Base-by-base conservation (phyloP, 2,797 vertebrate species). In the Lutra lutra region DNA sequence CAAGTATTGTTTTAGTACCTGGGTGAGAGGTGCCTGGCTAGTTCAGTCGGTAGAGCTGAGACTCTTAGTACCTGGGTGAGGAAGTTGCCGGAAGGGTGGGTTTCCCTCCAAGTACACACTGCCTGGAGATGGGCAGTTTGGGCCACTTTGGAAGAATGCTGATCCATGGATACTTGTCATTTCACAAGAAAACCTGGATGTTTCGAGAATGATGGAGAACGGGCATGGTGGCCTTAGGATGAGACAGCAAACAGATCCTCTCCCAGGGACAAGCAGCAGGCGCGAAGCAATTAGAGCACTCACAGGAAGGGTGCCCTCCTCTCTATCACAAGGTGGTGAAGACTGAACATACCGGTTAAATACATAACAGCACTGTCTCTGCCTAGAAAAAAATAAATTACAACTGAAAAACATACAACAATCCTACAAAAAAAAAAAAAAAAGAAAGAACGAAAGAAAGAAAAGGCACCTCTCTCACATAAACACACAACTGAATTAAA, bases 131-230 rank as follows among this genome's bases (percentile, higher is more conserved):
- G 48, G 75, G 43, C 12, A 75, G 3, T 94, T 87, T 79, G 62
- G 43, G 43, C 29, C 40, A 60, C 21, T 73, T 80, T 82, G 54
- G 40, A 43, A 92, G 56, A 75, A 21, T 43, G 20, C 25, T 68
- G 21, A 80, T 80, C 7, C 64, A 46, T 12, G 32, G 75, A 32
- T 17, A 64, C 27, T 82, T 73, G 20, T 46, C 66, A 70, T 95
- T 89, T 92, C 46, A 68, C 0, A 46, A 70, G 62, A 35, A 95
- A 95, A 48, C 1, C 14, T 95, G 48, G 21, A 29, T 77, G 9
- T 80, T 91, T 97, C 86, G 46, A 72, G 51, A 96, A 68, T 90
- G 48, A 40, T 56, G 86, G 60, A n/a, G 20, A 68, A 35, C 11
- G 7, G 8, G 43, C 54, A 27, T 60, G 7, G 27, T 60, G 29